Evolutionary conservation across 2,797 vertebrate genomes (phyloP), one percentile per base, ranked within the genome.

Genomic region (Tadarida brasiliensis): DNA sequence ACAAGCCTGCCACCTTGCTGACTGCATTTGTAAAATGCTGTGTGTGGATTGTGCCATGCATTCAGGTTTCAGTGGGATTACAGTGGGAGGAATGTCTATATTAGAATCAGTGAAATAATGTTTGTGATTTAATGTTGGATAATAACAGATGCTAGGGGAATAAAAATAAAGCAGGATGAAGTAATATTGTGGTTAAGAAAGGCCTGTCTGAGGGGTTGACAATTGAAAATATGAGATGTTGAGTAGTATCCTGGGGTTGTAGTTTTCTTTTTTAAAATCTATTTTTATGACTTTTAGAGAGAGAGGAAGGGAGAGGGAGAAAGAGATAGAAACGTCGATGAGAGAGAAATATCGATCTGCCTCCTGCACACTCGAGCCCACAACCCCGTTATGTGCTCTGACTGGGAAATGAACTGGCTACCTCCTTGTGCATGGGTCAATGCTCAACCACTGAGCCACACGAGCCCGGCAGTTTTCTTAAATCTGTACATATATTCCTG

Each of bases 1-100:
- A 19, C 83, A 94, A 96, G 96, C 91, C 95, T 96, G 96, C 95
- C 96, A 93, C 67, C 95, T 97, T 88, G 88, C 91, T 81, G 94
- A 78, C 54, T 59, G 26, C 70, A 63, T 54, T 49, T 94, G 96
- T 96, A 94, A 96, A 71, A 89, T 54, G 71, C 63, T 67, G 7
- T 57, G 33, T 51, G 22, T 65, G 35, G n/a, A 24, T 74, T 77
- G 26, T 83, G 90, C 83, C 47, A 61, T 49, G 56, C 28, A 24
- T 80, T 12, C 39, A 88, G 51, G 83, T 80, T 95, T 93, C 15
- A 87, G 12, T 9, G 59, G 39, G 20, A 63, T 95, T 82, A 82
- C 84, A 76, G 90, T 80, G 33, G 44, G 57, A 94, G 83, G 63
- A 76, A 57, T 85, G 67, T 67, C 5, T 47, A 2, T 76, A 12